These are phyloP conservation scores for Excalfactoria chinensis DNA, from an alignment of 2,113 vertebrate genomes.

Conservation along the genomic window DNA sequence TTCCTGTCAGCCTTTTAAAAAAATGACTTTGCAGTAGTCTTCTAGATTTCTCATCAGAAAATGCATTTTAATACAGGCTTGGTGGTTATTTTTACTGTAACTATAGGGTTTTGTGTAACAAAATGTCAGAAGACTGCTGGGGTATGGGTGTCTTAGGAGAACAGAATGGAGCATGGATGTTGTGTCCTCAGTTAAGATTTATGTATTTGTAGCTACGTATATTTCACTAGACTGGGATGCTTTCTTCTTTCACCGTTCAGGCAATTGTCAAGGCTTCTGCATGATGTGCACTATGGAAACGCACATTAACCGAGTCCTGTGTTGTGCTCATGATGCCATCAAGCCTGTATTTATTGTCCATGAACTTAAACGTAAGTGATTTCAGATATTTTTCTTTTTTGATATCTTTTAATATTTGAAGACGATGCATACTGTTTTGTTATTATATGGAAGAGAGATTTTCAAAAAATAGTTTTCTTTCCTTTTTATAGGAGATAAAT, in stretches of 20 bases:
- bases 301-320: slow-evolving; percentile 92
- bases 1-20: background rate
- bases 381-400: background rate
- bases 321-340: slow-evolving; percentile 90
- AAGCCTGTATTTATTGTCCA: slow-evolving; percentile 93
- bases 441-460: background rate
- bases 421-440: background rate
- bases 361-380: slow-evolving; percentile 90
- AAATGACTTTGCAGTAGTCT: background rate
- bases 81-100: background rate
- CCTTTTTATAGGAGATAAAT: background rate
- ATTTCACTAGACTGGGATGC: background rate
- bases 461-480: background rate
- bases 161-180: background rate
- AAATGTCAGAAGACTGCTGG: background rate
- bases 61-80: background rate
- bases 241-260: slow-evolving; percentile 71
- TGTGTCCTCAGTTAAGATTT: background rate
- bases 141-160: background rate
- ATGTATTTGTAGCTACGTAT: background rate
- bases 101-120: background rate
- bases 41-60: background rate
- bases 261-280: slow-evolving; percentile 92
- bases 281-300: slow-evolving; percentile 99
- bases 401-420: background rate